These are phyloP conservation scores for Linnaemya vulpina DNA, from an alignment of 2,888 invertebrate genomes.

Conservation along the genomic window DNA sequence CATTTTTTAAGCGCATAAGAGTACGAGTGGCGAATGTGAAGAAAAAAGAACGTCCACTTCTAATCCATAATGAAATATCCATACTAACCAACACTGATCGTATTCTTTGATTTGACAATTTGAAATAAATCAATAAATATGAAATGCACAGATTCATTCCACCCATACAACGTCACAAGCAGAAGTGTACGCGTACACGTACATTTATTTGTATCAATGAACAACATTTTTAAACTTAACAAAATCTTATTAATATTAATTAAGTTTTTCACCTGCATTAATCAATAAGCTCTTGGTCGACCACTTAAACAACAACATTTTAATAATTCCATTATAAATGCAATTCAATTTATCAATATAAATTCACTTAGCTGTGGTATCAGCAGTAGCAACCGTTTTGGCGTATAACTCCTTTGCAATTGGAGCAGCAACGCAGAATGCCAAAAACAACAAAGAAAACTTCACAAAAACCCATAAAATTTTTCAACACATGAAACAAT, in stretches of 20 bases:
- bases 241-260: conserved; percentile 61
- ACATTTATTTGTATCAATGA: not conserved
- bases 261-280: conserved; percentile 64
- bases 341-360: conserved; percentile 57
- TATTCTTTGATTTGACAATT: not conserved
- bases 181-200: too few relatives aligned
- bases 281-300: conserved; percentile 59
- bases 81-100: not conserved
- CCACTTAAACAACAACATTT: conserved; percentile 53
- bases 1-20: too few relatives aligned
- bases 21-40: too few relatives aligned
- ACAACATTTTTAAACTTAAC: not conserved
- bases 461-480: not conserved
- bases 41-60: too few relatives aligned
- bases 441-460: not conserved
- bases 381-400: not conserved
- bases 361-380: conserved; percentile 29
- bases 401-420: not conserved
- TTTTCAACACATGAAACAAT: conserved; percentile 39
- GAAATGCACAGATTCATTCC: not conserved
- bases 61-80: not conserved
- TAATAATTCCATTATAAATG: conserved; percentile 56
- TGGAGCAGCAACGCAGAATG: not conserved
- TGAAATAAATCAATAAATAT: not conserved
- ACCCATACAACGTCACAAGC: not conserved